Conservation (phyloP, 2,888 invertebrate species). For the Synanthedon andrenaeformis region DNA sequence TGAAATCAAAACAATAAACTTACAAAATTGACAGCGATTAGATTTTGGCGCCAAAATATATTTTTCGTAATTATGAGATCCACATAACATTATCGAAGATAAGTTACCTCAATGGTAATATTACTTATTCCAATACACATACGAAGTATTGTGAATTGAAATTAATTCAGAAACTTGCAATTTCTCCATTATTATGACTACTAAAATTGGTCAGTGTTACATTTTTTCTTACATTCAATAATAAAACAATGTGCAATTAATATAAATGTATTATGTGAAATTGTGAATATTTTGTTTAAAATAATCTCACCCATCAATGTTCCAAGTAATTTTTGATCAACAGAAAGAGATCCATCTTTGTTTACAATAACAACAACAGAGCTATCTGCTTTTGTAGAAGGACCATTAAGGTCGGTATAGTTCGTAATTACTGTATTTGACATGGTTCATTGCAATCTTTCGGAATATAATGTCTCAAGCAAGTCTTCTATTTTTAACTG, state of each 20-base stretch:
- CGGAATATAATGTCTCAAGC: conserved; percentile 30
- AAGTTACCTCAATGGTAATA: no score
- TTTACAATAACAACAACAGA: conserved; percentile 87
- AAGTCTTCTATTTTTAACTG: conserved; percentile 56
- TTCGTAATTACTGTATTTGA: conserved; percentile 68
- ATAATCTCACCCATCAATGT: conserved; percentile 78
- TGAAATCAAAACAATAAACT: not conserved
- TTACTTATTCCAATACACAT: no score
- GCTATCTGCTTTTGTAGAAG: conserved; percentile 72
- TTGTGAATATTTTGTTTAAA: no score
- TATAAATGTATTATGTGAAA: no score
- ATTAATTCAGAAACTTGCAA: no score
- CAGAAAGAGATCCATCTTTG: conserved; percentile 86
- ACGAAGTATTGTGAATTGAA: no score
- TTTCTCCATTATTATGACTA: no score
- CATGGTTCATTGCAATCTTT: conserved; percentile 51
- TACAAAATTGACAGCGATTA: not conserved
- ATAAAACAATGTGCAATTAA: no score
- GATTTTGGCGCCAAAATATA: conserved; percentile 14
- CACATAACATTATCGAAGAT: no score
- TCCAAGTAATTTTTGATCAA: conserved; percentile 84
- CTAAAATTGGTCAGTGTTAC: no score
- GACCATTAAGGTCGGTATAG: conserved; percentile 65
- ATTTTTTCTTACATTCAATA: no score
- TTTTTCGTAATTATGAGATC: not conserved